Base-by-base conservation (phyloP, 2,888 invertebrate genomes). In the Yponomeuta cagnagella region DNA sequence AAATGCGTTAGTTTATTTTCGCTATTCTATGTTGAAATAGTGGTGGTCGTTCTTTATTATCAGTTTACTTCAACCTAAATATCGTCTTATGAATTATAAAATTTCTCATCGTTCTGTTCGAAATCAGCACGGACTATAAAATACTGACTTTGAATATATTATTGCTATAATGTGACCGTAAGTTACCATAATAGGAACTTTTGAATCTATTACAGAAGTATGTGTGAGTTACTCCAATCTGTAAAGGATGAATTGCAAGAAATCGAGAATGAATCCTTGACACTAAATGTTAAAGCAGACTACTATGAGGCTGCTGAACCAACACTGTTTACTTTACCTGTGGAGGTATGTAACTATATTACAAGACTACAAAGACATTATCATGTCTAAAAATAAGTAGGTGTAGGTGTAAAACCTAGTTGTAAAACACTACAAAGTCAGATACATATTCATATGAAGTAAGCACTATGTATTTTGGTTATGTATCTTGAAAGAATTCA, bases 281-380 rank as follows among this genome's bases (percentile, higher is more conserved):
- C 72, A 63, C 73, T 73, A 66, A 70, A 72, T 69, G 72, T 77
- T 72, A 74, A 78, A 10, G 67, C 70, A 73, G 77, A 80, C 70
- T 73, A 78, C 65, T 78, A 77, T 74, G 80, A 82, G 48, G 74
- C 77, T 70, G 78, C 77, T 73, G 77, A 78, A 75, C 80, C 84
- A 43, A 79, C 80, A 65, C 75, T 90, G 33, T 73, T 83, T 71
- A 85, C 83, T 73, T 83, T 91, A 86, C 91, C 91, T 74, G 89
- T 91, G 73, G 91, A 92, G 87, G 91, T 91, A 77, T 74, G 67
- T 70, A 43, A 43, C 43, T 8, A 43, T 43, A 33, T 23, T 2
- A 37, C 37, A 37, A 37, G 37, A 37, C 37, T 37, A 43, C 5
- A 5, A 43, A 43, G 8, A 43, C 43, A 43, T 2, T 5, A 8